Evolutionary conservation across 2,113 vertebrate species (phyloP), one percentile per base, ranked within the genome.

Genomic region (Rhabdomys dilectus): DNA sequence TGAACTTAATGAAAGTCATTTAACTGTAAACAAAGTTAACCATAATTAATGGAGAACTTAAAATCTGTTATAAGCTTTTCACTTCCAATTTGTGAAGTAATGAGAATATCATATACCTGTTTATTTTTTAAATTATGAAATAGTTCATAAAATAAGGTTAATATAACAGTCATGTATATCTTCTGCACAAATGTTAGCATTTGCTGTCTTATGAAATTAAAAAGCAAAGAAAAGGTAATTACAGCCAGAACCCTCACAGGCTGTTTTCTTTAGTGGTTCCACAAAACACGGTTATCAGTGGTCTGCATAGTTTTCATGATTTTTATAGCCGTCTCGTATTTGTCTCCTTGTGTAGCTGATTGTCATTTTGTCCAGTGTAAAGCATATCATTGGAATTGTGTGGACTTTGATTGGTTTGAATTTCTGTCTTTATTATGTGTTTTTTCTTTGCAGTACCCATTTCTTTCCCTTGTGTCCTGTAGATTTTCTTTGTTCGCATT

Each of bases 81-180:
- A 94, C n/a, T 86, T 94, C 56, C 6, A 29, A n/a, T 86, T 91
- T 85, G 80, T 96, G 26, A 88, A 62, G 53, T 84, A 95, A 72
- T 84, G 10, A 84, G 15, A 73, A 12, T 92, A 80, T 84, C 36
- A 7, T 62, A 4, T 88, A 82, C 89, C 26, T 22, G 12, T 88
- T 87, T 73, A 90, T 15, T 68, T 91, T 88, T 76, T 7, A 26
- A 75, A 62, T 53, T 64, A 84, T 36, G 31, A 91, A 88, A 75
- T 94, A 84, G 24, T 88, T 93, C 8, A 62, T 85, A 75, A 94
- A 88, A 70, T 92, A 1, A 85, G 12, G 51, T 62, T 70, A 70
- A n/a, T 73, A 21, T 24, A 72, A 66, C 1, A 96, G 82, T 24
- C 60, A 66, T 48, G 8, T 70, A 9, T 45, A 29, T 96, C 16